A percentile compares a stretch with the other conserved stretches of the same genome.
Conservation (phyloP, 2,797 vertebrate genomes). For the Alauda arvensis region DNA sequence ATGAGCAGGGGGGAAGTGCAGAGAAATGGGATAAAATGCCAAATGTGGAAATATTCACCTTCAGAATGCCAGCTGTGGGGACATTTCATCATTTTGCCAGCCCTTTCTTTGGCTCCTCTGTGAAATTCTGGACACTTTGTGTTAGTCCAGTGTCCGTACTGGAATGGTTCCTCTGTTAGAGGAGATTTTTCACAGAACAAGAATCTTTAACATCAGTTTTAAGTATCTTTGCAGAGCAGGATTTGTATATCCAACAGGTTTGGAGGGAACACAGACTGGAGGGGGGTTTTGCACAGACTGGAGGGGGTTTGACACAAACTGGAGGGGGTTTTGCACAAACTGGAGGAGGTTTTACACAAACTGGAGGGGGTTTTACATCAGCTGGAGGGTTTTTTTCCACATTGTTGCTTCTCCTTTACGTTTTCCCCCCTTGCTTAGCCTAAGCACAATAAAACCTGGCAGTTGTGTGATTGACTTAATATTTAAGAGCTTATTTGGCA, state of each 20-base stretch:
- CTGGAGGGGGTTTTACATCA: not conserved
- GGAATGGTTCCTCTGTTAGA: not conserved
- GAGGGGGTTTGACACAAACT: not conserved
- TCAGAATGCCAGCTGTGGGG: not conserved
- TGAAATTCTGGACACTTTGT: not conserved
- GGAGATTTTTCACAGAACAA: not conserved
- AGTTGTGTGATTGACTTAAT: not conserved
- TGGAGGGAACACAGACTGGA: not conserved
- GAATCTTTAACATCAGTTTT: not conserved
- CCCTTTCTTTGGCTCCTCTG: not conserved
- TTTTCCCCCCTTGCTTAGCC: not conserved
- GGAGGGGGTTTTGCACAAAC: not conserved
- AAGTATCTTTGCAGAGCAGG: not conserved
- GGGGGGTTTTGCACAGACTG: not conserved
- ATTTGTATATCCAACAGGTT: not conserved
- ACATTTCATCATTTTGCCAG: not conserved
- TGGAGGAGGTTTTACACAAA: not conserved
- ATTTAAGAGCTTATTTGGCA: conserved; percentile 13
- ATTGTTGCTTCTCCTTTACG: not conserved
- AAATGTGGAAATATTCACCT: not conserved
- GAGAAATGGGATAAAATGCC: not conserved
- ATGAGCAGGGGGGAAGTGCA: not conserved
- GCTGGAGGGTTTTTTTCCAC: not conserved
- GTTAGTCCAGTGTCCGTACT: not conserved
- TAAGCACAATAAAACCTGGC: not conserved